Percentiles rank a stretch among this genome's conserved stretches.
These are phyloP conservation scores for Alcedo atthis DNA, from an alignment of 2,797 vertebrate species.

Conservation along the genomic window DNA sequence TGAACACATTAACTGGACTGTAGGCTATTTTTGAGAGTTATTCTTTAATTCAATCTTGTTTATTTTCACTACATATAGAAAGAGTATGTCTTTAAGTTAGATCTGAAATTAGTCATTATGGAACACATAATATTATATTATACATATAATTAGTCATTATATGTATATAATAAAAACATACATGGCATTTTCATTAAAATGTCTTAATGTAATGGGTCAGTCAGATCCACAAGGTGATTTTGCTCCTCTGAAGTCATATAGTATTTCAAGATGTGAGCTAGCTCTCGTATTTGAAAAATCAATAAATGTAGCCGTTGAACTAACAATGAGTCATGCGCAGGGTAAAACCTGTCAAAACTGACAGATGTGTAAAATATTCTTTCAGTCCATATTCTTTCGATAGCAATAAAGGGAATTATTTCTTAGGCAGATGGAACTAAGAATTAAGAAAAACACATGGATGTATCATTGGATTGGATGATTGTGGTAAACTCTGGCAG, in stretches of 20 bases:
- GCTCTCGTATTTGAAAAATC: conserved; percentile 25
- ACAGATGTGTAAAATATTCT: neutral
- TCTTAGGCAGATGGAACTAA: neutral
- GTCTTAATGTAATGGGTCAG: neutral
- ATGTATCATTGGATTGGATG: neutral
- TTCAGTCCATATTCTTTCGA: neutral
- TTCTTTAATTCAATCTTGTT: neutral
- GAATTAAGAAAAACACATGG: neutral
- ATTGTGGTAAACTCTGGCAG: neutral
- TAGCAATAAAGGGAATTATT: neutral
- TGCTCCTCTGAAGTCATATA: neutral
- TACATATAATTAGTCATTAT: too few relatives aligned
- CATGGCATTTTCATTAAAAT: neutral
- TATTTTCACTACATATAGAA: neutral
- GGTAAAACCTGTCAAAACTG: neutral
- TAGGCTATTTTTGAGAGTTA: neutral
- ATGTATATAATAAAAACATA: neutral
- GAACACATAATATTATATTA: too few relatives aligned
- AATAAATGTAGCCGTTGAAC: neutral
- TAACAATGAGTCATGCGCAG: neutral
- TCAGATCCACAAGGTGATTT: neutral
- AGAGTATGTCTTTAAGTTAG: neutral
- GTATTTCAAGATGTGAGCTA: neutral
- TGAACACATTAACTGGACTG: neutral
- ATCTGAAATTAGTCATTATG: neutral